Evolutionary conservation across 2,888 invertebrate genomes (phyloP).

Genomic region (Standfussiana lucernea): DNA sequence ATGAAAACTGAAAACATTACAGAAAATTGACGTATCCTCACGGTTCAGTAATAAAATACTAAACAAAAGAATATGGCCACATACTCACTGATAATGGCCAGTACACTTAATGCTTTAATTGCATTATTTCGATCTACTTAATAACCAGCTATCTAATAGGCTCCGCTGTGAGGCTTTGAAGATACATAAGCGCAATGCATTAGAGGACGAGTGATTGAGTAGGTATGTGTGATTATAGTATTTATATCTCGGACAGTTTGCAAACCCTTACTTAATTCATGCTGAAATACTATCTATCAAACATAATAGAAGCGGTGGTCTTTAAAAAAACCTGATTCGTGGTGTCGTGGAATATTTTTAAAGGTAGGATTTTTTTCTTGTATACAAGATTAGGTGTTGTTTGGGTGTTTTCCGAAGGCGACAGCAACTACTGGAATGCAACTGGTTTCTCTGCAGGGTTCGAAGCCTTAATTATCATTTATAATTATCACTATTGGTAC

Average conservation of each 20-base stretch:
- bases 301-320: not conserved
- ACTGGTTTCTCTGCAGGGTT: not conserved
- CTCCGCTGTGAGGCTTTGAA: constrained; percentile 54
- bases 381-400: not conserved
- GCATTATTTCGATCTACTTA: constrained; percentile 56
- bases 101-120: constrained; percentile 34
- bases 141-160: constrained; percentile 48
- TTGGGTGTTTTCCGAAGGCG: not conserved
- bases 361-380: not conserved
- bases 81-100: not conserved
- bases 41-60: constrained; percentile 7
- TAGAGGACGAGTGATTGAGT: constrained; percentile 34
- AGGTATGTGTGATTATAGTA: not conserved
- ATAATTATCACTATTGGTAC: not conserved
- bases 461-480: too few relatives aligned
- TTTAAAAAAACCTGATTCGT: not conserved
- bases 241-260: not conserved
- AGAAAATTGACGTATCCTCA: constrained; percentile 44
- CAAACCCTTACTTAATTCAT: not conserved
- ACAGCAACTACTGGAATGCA: not conserved
- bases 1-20: not conserved
- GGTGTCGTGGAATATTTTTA: not conserved
- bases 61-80: not conserved
- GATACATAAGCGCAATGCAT: constrained; percentile 49
- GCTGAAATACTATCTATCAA: not conserved